phyloP scores from a whole-genome alignment of 1,140 invertebrate genomes.

The Andrena cerasifolii region DNA sequence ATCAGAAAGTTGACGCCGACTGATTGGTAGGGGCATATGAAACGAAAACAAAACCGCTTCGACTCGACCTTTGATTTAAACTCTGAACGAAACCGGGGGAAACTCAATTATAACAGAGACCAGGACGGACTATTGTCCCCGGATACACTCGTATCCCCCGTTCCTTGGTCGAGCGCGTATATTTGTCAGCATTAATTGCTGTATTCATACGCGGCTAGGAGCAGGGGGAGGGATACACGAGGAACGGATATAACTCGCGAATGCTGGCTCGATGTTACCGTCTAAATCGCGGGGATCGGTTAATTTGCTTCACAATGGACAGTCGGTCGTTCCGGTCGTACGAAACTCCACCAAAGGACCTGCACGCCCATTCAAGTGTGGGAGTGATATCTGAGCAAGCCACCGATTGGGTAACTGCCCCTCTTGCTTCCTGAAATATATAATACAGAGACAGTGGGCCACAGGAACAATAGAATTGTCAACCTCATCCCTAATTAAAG shows the following conservation, averaged over 20 bases:
- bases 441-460: background rate
- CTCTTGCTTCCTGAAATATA: no score
- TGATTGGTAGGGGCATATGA: constrained; percentile 3
- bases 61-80: background rate
- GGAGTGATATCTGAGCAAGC: background rate
- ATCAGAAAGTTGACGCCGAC: background rate
- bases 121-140: background rate
- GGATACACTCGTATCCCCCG: no score
- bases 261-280: background rate
- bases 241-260: background rate
- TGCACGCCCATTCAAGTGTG: background rate
- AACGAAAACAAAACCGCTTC: background rate
- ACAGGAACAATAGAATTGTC: background rate
- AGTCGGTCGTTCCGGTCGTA: background rate
- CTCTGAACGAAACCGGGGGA: background rate
- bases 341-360: background rate
- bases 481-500: no score
- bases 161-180: constrained; percentile 1
- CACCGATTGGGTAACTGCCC: background rate
- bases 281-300: constrained; percentile 5
- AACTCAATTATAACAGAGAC: constrained; percentile 6
- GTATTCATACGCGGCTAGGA: constrained; percentile 1
- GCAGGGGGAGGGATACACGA: background rate
- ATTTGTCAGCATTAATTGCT: constrained; percentile 35
- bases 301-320: constrained; percentile 1